Base-by-base conservation (phyloP, 2,113 vertebrate genomes). In the Ochotona princeps region DNA sequence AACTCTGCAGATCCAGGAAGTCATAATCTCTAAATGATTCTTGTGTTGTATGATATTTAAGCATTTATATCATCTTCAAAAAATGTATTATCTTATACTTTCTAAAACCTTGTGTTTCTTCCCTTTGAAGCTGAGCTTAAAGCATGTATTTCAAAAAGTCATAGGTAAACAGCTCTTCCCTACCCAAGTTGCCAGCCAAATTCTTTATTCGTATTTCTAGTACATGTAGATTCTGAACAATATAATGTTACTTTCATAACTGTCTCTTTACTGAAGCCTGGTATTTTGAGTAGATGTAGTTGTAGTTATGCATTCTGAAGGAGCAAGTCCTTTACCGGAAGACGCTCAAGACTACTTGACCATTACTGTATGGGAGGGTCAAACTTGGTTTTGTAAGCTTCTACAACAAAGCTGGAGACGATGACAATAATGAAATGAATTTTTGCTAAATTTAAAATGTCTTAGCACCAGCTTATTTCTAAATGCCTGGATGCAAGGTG, bases 381-480 rank as follows among this genome's bases (percentile, higher is more conserved):
- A 61, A 15, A 35, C 28, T 92, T 82, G 54, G 83, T 93, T 96
- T 93, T 92, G 83, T 66, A 93, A 93, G 21, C 44, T 88, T 90
- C 60, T 83, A 4, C 70, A 74, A 83, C 44, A 91, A 83, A 94
- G n/a, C 84, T 11, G 5, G 65, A 76, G 8, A 63, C 25, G 28
- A 74, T 57, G 1, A 65, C 75, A 85, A 93, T 91, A 84, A 92
- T 49, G 18, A 44, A 44, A 44, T 44, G 38, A 44, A 44, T 73
- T 93, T 86, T 89, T 85, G 21, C 81, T 96, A 91, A 84, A 94
- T 94, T 44, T 93, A 78, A 89, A 92, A 87, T 83, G 89, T 70
- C 69, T 72, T 13, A 85, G 4, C 35, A 79, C 51, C 78, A 92
- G 73, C 30, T 92, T 91, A 67, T 91, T 47, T 94, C 12, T 38